phyloP scores from a whole-genome alignment of 2,113 vertebrate species.

The Dromaius novaehollandiae region DNA sequence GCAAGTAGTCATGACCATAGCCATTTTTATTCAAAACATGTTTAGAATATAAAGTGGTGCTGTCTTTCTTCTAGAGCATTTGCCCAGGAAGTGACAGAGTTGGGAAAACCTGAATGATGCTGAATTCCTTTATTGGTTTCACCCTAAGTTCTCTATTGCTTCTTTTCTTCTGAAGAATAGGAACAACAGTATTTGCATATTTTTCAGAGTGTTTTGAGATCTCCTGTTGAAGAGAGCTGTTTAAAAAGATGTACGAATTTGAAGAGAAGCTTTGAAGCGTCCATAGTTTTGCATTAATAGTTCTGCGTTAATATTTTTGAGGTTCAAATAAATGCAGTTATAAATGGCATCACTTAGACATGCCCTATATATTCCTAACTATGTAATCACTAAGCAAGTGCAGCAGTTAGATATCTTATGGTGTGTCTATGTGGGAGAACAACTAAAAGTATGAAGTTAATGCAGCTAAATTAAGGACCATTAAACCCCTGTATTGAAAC shows the following conservation, averaged over 20 bases:
- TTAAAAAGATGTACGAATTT: neutral
- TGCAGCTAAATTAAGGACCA: conserved; percentile 51
- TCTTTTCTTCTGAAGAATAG: neutral
- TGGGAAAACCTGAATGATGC: neutral
- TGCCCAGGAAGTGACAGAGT: neutral
- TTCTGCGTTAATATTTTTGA: conserved; percentile 11
- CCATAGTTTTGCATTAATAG: neutral
- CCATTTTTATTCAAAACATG: neutral
- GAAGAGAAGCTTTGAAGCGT: neutral
- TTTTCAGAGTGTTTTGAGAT: neutral
- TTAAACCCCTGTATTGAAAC: conserved; percentile 25
- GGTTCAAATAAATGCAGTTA: conserved; percentile 30
- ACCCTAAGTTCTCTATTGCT: neutral
- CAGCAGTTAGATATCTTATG: neutral
- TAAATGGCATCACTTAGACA: conserved; percentile 43
- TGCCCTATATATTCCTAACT: neutral
- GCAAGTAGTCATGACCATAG: neutral
- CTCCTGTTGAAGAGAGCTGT: neutral
- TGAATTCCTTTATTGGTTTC: neutral
- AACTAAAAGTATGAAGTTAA: conserved; percentile 34
- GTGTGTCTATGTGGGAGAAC: conserved; percentile 28
- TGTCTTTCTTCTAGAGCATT: neutral
- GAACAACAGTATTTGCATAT: neutral
- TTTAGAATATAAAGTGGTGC: neutral
- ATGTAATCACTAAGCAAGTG: conserved; percentile 16